Evolutionary conservation across 2,113 vertebrate genomes (phyloP), one percentile per base, ranked within the genome.

Genomic region (Microtus richardsoni): DNA sequence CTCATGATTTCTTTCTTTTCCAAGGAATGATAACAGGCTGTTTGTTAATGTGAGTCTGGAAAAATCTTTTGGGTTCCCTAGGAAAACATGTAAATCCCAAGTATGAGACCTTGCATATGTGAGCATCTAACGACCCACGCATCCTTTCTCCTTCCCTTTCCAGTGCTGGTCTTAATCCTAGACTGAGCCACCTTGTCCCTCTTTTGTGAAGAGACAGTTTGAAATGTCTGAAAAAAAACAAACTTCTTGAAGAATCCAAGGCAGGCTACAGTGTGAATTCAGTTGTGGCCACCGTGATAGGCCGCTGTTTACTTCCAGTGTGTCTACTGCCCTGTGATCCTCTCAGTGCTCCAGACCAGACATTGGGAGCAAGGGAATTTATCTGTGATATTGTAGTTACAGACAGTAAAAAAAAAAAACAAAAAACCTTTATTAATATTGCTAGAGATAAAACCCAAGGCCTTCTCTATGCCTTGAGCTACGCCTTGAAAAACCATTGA

Each of bases 241-340:
- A 98, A 98, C 93, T 98, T 98, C 96, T 85, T 19, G 58, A 98
- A 98, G 97, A 95, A 98, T 88, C 94, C 95, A 98, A 97, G 97
- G 97, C 89, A 54, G 93, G 82, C 90, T 89, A 62, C 54, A 98
- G 97, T 98, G 98, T 98, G 97, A 98, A 97, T 97, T 97, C 95
- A 93, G 93, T 96, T 41, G 80, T 11, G 96, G 97, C 98, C 97
- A 98, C 97, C 97, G 95, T 92, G 96, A 54, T 90, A 95, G 97
- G 89, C 93, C 86, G 93, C 90, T 96, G 96, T 97, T 98, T 97
- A 97, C 98, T 98, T 97, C 97, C 94, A 97, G 97, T 96, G 82
- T 94, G 97, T 98, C 97, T 98, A 96, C 95, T 66, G 64, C 44
- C 44, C 11, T 24, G 36, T 97, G 93, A 91, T 94, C 96, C 96